A percentile compares a stretch with the other conserved stretches of the same genome.
Conservation (phyloP, 2,797 vertebrate species). For the Gorsachius magnificus region DNA sequence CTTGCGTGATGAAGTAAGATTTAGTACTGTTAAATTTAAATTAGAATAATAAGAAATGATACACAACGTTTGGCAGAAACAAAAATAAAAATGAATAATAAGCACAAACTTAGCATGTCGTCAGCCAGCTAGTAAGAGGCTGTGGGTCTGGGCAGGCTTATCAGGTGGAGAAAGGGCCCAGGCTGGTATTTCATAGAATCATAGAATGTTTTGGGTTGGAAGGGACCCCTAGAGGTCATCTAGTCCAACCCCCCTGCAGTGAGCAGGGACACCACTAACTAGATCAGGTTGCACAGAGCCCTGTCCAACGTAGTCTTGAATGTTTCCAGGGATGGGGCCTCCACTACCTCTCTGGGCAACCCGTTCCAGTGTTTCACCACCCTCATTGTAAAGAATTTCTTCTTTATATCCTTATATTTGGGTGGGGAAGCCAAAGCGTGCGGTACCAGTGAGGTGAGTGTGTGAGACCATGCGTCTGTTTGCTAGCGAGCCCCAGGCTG, state of each 20-base stretch:
- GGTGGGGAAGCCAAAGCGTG: background rate
- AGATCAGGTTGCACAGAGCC: too few species aligned
- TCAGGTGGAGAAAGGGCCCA: background rate
- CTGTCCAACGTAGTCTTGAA: too few species aligned
- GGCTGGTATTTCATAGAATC: background rate
- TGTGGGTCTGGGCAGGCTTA: background rate
- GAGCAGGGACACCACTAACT: too few species aligned
- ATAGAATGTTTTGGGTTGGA: too few species aligned
- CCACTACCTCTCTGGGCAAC: too few species aligned
- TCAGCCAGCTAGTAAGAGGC: background rate
- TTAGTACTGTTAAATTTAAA: background rate
- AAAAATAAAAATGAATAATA: background rate
- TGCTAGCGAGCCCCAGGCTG: background rate
- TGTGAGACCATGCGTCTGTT: background rate
- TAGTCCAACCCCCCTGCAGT: too few species aligned
- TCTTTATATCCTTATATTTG: background rate
- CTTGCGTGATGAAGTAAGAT: background rate
- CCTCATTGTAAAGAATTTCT: too few species aligned
- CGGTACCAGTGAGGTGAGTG: accelerated
- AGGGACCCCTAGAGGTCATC: too few species aligned
- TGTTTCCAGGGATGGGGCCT: too few species aligned
- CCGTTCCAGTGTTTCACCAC: too few species aligned
- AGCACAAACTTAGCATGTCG: background rate
- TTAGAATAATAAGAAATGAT: background rate
- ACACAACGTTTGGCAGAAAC: background rate